These are phyloP conservation scores for Maniola jurtina DNA, from an alignment of 1,140 invertebrate species.

Conservation along the genomic window DNA sequence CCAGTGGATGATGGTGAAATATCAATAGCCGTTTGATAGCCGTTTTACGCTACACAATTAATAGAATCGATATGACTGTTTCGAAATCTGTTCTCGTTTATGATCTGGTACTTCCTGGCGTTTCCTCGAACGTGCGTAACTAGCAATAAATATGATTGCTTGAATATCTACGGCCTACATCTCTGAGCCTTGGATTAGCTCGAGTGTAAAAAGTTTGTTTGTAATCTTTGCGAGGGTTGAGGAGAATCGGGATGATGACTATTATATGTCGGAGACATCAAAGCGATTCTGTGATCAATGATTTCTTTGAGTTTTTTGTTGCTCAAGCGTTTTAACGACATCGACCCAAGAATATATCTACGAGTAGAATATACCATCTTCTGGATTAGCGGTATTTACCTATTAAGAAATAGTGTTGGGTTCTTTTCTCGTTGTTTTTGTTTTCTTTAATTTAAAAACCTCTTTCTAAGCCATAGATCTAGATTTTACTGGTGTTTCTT, in stretches of 20 bases:
- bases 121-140: neutral
- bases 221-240: neutral
- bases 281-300: neutral
- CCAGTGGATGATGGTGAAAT: no score
- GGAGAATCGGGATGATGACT: neutral
- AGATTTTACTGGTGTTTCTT: no score
- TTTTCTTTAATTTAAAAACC: no score
- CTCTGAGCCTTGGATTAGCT: neutral
- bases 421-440: no score
- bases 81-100: neutral
- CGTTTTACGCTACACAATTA: neutral
- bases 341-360: neutral
- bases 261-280: conserved; percentile 4
- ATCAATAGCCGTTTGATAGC: no score
- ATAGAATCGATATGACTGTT: neutral
- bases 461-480: no score
- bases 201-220: neutral
- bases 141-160: neutral
- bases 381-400: no score
- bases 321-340: neutral
- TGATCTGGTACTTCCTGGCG: neutral
- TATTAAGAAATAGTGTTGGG: no score
- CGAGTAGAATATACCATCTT: no score
- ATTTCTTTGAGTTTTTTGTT: neutral
- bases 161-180: neutral